Evolutionary conservation across 2,888 invertebrate genomes (phyloP).

Genomic region (Rhodophaea formosa): DNA sequence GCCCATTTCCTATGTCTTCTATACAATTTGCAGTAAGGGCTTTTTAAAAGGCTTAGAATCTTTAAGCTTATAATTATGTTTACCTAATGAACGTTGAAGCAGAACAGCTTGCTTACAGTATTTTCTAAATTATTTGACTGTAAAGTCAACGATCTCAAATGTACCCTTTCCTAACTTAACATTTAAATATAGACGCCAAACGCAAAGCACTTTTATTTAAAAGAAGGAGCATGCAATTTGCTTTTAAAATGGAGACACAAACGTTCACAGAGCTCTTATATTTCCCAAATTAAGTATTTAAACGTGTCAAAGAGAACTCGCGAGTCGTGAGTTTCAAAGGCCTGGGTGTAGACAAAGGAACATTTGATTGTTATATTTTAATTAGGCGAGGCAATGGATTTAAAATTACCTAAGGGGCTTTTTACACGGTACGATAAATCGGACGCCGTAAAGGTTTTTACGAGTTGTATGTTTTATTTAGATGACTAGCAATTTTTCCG

Average conservation of each 20-base stretch:
- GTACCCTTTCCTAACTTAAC: not conserved
- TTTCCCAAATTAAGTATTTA: slow-evolving; percentile 19
- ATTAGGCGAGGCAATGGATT: slow-evolving; percentile 50
- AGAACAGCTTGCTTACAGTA: not conserved
- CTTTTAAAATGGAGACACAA: not conserved
- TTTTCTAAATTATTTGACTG: not conserved
- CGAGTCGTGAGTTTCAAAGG: slow-evolving; percentile 20
- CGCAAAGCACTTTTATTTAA: not conserved
- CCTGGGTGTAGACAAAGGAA: slow-evolving; percentile 35
- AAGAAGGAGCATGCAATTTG: not conserved
- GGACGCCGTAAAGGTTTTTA: not conserved
- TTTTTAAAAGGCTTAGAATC: too few species aligned
- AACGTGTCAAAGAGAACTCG: slow-evolving; percentile 22
- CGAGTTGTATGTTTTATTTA: too few species aligned
- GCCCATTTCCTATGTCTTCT: too few species aligned
- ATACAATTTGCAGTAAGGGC: too few species aligned
- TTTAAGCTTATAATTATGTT: too few species aligned
- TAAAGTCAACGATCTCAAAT: not conserved
- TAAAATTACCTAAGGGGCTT: slow-evolving; percentile 40
- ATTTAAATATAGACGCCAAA: not conserved
- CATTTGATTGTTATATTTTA: slow-evolving; percentile 54
- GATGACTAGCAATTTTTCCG: too few species aligned
- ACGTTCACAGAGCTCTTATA: slow-evolving; percentile 1
- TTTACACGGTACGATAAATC: not conserved
- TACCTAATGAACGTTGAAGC: not conserved